These are phyloP conservation scores for Sebastes aleutianus DNA, from an alignment of 2,797 vertebrate genomes.

Conservation along the genomic window DNA sequence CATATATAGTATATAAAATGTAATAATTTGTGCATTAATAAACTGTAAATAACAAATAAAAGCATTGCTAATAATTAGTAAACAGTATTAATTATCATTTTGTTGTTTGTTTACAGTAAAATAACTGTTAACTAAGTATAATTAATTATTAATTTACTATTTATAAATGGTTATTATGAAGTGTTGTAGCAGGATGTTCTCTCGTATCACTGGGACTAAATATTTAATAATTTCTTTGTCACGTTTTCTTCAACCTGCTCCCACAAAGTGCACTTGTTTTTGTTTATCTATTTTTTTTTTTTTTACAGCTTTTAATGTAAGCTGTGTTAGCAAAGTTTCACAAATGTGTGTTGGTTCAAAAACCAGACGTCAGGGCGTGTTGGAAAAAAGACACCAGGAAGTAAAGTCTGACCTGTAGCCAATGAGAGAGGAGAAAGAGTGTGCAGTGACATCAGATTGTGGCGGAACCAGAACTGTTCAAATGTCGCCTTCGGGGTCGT, in stretches of 20 bases:
- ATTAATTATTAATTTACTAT: too few species aligned
- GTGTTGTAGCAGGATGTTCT: background rate
- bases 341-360: conserved; percentile 1
- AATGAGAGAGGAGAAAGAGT: background rate
- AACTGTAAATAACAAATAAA: too few species aligned
- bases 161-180: too few species aligned
- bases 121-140: too few species aligned
- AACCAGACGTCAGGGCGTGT: background rate
- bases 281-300: background rate
- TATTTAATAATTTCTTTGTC: background rate
- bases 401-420: background rate
- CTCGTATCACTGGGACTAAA: background rate
- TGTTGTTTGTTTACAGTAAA: too few species aligned
- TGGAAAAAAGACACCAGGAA: conserved; percentile 4
- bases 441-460: background rate
- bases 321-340: conserved; percentile 3
- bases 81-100: too few species aligned
- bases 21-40: too few species aligned
- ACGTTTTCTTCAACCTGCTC: background rate
- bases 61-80: too few species aligned
- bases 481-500: background rate
- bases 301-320: background rate
- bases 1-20: too few species aligned
- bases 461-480: background rate
- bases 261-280: conserved; percentile 49